Conservation (phyloP, 1,140 invertebrate species). For the Calephelis nemesis region DNA sequence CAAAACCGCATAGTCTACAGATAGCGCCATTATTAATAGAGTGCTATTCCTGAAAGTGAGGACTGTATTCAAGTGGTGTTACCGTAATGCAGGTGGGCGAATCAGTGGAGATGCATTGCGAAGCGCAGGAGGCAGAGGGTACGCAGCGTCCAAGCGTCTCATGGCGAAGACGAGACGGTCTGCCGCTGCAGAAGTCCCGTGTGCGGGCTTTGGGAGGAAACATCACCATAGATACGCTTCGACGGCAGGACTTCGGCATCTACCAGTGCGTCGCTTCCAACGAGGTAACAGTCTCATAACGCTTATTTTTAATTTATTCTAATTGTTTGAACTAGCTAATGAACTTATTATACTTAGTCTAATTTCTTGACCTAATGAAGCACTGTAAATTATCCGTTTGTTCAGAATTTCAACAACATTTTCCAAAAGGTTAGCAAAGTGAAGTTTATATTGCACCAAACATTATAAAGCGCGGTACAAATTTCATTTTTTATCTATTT, state of each 20-base stretch:
- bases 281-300: slow-evolving; percentile 76
- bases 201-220: slow-evolving; percentile 90
- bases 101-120: slow-evolving; percentile 95
- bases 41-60: not conserved
- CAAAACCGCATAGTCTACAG: too few species aligned
- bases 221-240: slow-evolving; percentile 93
- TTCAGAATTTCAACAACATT: too few species aligned
- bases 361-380: too few species aligned
- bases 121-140: slow-evolving; percentile 92
- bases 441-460: too few species aligned
- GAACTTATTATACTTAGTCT: too few species aligned
- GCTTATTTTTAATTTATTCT: too few species aligned
- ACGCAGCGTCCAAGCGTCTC: slow-evolving; percentile 93
- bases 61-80: not conserved
- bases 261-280: slow-evolving; percentile 97
- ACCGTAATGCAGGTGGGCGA: slow-evolving; percentile 83
- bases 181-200: slow-evolving; percentile 88
- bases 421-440: too few species aligned
- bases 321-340: too few species aligned
- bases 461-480: too few species aligned
- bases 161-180: slow-evolving; percentile 93
- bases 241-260: slow-evolving; percentile 93
- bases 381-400: too few species aligned
- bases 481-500: too few species aligned
- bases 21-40: too few species aligned